Conservation (phyloP, 1,140 invertebrate species). For the Halyomorpha halys region DNA sequence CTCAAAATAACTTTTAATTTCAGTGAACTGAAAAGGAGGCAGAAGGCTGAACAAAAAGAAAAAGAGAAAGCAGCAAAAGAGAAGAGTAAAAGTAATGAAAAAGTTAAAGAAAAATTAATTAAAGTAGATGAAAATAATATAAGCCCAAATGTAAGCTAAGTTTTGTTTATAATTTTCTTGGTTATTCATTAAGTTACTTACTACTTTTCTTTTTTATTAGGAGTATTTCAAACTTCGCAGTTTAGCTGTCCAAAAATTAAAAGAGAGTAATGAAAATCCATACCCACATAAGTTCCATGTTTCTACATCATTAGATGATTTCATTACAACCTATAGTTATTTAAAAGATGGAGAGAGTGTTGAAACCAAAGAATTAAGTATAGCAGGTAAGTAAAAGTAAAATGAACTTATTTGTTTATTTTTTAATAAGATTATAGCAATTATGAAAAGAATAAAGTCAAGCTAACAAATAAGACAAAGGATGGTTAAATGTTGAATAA, state of each 20-base stretch:
- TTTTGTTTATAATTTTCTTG: background rate
- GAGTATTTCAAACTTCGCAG: conserved; percentile 83
- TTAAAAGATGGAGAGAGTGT: conserved; percentile 63
- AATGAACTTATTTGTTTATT: background rate
- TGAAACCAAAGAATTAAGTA: conserved; percentile 56
- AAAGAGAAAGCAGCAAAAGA: conserved; percentile 87
- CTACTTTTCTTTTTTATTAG: conserved; percentile 34
- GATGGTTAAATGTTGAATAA: no score
- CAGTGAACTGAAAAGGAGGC: conserved; percentile 83
- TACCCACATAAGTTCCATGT: conserved; percentile 99
- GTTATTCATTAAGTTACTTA: background rate
- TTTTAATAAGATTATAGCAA: no score
- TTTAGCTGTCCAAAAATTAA: conserved; percentile 62
- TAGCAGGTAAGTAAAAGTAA: conserved; percentile 51
- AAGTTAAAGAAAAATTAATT: conserved; percentile 36
- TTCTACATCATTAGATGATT: conserved; percentile 74
- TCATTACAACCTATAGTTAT: conserved; percentile 74
- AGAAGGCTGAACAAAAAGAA: conserved; percentile 85
- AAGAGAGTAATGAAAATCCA: conserved; percentile 67
- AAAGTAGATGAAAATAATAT: conserved; percentile 69
- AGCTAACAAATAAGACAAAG: no score
- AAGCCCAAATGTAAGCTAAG: conserved; percentile 64
- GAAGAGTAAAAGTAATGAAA: conserved; percentile 35
- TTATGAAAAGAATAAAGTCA: no score
- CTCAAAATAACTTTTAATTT: conserved; percentile 35